These are phyloP conservation scores for Vireo griseus DNA, from an alignment of 2,797 vertebrate species.

Conservation along the genomic window DNA sequence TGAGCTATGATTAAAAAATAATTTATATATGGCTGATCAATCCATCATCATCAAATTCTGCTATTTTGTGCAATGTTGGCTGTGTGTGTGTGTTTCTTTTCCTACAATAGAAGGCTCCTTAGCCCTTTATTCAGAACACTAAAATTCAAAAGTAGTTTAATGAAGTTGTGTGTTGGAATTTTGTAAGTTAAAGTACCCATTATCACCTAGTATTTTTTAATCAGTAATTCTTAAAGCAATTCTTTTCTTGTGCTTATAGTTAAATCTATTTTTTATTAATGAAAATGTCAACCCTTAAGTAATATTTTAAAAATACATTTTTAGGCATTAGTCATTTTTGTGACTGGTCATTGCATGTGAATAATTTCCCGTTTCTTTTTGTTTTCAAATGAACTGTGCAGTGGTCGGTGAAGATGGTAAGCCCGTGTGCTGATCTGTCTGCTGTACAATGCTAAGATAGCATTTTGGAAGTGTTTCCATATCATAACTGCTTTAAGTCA, in stretches of 20 bases:
- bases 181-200: not conserved
- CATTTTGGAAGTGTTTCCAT: conserved; percentile 69
- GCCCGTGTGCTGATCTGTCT: conserved; percentile 79
- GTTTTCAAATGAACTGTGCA: conserved; percentile 84
- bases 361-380: conserved; percentile 83
- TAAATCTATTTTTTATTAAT: conserved; percentile 28
- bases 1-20: not conserved
- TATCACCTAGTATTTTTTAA: conserved; percentile 13
- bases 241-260: conserved; percentile 39
- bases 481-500: conserved; percentile 66
- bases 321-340: conserved; percentile 46
- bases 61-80: conserved; percentile 36
- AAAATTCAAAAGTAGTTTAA: not conserved
- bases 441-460: conserved; percentile 70
- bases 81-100: conserved; percentile 35
- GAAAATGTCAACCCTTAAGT: not conserved
- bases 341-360: conserved; percentile 69
- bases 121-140: not conserved
- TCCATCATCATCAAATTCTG: conserved; percentile 54
- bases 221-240: conserved; percentile 39
- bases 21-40: not conserved
- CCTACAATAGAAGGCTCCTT: not conserved
- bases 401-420: conserved; percentile 96
- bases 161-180: not conserved
- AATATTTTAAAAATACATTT: not conserved